Conservation (phyloP, 2,888 invertebrate species). For the Cotesia congregata region DNA sequence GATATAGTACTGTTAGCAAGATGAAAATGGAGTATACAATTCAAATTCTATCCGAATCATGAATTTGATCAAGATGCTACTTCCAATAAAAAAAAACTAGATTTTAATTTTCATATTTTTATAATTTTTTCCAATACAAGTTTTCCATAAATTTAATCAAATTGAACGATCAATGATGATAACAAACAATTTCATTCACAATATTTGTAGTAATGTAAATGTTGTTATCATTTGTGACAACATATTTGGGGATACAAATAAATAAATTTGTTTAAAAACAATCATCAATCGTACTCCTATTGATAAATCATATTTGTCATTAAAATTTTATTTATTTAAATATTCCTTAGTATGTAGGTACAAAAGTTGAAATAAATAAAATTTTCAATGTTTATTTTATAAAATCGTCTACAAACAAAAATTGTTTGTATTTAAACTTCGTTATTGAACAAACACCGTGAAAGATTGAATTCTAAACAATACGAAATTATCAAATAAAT, state of each 20-base stretch:
- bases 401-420: neutral
- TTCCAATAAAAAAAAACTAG: neutral
- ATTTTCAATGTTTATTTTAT: neutral
- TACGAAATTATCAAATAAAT: neutral
- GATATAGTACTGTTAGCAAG: slow-evolving; percentile 40
- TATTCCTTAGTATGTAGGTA: neutral
- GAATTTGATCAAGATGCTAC: slow-evolving; percentile 19
- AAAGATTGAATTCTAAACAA: neutral
- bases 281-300: neutral
- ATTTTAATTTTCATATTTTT: neutral
- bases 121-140: neutral
- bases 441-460: neutral
- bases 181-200: neutral
- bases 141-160: too few relatives aligned
- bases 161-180: neutral
- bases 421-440: neutral
- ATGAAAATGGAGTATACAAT: slow-evolving; percentile 52
- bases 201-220: neutral
- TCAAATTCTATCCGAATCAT: slow-evolving; percentile 56
- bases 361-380: neutral
- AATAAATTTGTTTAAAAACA: neutral
- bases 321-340: neutral
- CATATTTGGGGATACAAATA: neutral
- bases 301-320: neutral
- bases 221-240: neutral